Evolutionary conservation across 2,797 vertebrate species (phyloP).

Genomic region (Halcyon smyrnensis): DNA sequence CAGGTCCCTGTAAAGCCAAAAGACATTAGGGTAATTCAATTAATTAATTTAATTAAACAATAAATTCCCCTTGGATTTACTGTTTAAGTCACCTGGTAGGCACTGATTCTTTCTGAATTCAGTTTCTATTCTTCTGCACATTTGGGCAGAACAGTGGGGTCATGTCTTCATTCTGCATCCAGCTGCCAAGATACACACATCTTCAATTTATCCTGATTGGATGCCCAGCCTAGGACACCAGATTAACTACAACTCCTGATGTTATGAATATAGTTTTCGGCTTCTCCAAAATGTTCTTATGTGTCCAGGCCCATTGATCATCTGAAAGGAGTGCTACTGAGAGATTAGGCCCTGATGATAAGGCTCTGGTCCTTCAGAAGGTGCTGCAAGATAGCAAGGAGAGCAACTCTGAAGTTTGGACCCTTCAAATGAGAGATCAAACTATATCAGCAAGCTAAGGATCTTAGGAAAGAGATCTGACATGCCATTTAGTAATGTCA

Average conservation of each 20-base stretch:
- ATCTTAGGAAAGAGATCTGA: conserved; percentile 43
- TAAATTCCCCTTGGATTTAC: not conserved
- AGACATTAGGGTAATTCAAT: not conserved
- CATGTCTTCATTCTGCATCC: not conserved
- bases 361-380: not conserved
- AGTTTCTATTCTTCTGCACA: not conserved
- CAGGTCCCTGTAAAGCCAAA: not conserved
- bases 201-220: not conserved
- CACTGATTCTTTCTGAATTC: not conserved
- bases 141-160: not conserved
- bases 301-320: not conserved
- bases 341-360: rapidly evolving
- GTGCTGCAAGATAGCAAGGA: not conserved
- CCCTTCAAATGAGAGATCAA: conserved; percentile 19
- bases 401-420: not conserved
- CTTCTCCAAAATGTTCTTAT: not conserved
- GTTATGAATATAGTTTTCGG: not conserved
- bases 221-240: not conserved
- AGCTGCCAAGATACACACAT: not conserved
- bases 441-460: conserved; percentile 35
- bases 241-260: not conserved
- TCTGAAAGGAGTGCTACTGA: not conserved
- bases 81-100: not conserved
- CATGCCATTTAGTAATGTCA: conserved; percentile 67
- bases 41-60: not conserved